Base-by-base conservation (phyloP, 1,140 invertebrate species). In the Hetaerina americana region DNA sequence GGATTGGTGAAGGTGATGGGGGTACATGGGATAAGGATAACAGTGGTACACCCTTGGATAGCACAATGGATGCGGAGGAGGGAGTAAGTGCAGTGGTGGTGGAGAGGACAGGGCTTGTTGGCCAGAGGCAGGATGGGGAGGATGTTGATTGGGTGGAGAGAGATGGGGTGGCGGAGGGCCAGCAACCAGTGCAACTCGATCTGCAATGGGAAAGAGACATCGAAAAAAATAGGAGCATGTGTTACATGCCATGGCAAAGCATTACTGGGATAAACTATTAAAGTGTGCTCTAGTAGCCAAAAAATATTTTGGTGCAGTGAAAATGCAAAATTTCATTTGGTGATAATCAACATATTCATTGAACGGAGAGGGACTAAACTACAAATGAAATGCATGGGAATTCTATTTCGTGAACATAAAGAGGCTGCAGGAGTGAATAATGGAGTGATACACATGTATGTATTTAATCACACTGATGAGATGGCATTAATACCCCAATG, bases 11-110 rank as follows among this genome's bases (percentile, higher is more conserved):
- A 24, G 26, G 22, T 26, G 25, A 68, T 26, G 67, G n/a, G 67
- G 67, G 18, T 68, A 68, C 12, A 68, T 28, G 26, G 27, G 67
- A 68, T 80, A 81, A 77, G 80, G 80, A 78, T 81, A 83, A 80
- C 81, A 81, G 78, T 81, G 83, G 78, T 82, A 83, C 77, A 84
- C 81, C 78, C 83, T 79, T 78, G 81, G 82, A 80, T 84, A 84
- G 79, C 82, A 83, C 73, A 82, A 82, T 75, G 83, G 82, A 74
- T 81, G 73, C 72, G 78, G 81, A 69, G 49, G 69, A 66, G 15
- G 73, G n/a, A 24, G 69, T 57, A 18, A 66, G 25, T 18, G 2
- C 67, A 68, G n/a, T 2, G 67, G 67, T 68, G 12, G 25, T 5
- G 25, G 67, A 3, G 67, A 25, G 1, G 67, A 10, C 2, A 28